These are phyloP conservation scores for Otocyon megalotis DNA, from an alignment of 2,113 vertebrate species.

Conservation along the genomic window DNA sequence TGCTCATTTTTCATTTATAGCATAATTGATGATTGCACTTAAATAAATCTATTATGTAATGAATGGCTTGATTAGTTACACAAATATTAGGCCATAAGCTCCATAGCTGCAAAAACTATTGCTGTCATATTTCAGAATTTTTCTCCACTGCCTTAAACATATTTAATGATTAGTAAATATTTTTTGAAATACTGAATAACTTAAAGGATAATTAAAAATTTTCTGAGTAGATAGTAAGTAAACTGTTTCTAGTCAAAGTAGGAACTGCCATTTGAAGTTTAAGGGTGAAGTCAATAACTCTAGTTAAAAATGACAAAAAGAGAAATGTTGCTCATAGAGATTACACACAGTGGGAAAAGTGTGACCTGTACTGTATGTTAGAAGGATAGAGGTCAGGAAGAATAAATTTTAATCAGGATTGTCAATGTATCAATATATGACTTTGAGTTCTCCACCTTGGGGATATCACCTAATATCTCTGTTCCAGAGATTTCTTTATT, in stretches of 20 bases:
- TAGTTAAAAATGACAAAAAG: neutral
- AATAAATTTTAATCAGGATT: neutral
- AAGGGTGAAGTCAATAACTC: neutral
- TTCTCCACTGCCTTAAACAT: neutral
- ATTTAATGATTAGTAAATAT: neutral
- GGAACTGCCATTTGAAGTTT: neutral
- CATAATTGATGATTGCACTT: neutral
- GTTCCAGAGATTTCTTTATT: neutral
- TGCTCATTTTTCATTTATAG: neutral
- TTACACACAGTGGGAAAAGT: fast-evolving
- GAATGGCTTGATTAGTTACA: neutral
- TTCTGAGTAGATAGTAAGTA: neutral
- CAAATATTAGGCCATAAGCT: neutral
- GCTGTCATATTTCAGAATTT: neutral
- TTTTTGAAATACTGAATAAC: neutral
- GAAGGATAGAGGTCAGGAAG: neutral
- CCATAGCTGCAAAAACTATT: neutral
- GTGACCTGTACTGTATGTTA: neutral
- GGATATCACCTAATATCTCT: neutral
- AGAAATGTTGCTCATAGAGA: neutral
- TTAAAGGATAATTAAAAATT: neutral
- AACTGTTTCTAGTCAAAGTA: neutral
- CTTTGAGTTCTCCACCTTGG: neutral
- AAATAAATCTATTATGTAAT: neutral
- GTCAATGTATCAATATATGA: neutral